A percentile compares a stretch with the other conserved stretches of the same genome.
Conservation (phyloP, 2,888 invertebrate species). For the Synanthedon myopaeformis region DNA sequence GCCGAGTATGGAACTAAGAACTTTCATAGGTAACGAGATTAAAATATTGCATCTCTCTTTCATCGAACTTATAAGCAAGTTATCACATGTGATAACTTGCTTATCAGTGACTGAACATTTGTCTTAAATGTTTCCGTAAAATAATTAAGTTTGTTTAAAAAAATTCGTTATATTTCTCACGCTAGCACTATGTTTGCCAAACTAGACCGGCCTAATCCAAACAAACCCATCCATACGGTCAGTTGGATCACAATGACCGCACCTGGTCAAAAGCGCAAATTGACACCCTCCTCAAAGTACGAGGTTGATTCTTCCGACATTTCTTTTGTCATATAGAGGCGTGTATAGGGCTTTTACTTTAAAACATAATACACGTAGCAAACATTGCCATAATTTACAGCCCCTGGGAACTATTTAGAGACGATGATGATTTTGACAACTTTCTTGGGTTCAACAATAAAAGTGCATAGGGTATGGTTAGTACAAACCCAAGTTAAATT, state of each 20-base stretch:
- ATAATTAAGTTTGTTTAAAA: background rate
- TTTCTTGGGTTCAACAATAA: constrained; percentile 35
- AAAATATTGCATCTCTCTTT: too few species aligned
- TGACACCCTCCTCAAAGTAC: constrained; percentile 52
- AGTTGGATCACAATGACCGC: constrained; percentile 57
- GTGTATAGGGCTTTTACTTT: constrained; percentile 42
- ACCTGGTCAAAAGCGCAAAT: constrained; percentile 51
- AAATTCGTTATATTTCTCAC: constrained; percentile 53
- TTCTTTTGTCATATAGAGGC: constrained; percentile 46
- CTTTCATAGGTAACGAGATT: too few species aligned
- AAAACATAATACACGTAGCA: constrained; percentile 48
- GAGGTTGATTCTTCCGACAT: constrained; percentile 43
- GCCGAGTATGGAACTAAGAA: too few species aligned
- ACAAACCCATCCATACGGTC: constrained; percentile 54
- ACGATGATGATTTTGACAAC: constrained; percentile 59
- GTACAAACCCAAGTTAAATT: constrained; percentile 24
- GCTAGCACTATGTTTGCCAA: constrained; percentile 42
- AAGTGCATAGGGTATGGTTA: constrained; percentile 42
- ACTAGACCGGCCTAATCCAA: constrained; percentile 48
- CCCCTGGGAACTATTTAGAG: constrained; percentile 45
- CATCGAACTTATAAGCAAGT: too few species aligned
- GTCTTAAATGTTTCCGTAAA: too few species aligned
- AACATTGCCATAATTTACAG: constrained; percentile 56
- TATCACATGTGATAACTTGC: background rate
- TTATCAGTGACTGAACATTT: too few species aligned